Conservation (phyloP, 2,113 vertebrate species). For the Elanus axillaris region DNA sequence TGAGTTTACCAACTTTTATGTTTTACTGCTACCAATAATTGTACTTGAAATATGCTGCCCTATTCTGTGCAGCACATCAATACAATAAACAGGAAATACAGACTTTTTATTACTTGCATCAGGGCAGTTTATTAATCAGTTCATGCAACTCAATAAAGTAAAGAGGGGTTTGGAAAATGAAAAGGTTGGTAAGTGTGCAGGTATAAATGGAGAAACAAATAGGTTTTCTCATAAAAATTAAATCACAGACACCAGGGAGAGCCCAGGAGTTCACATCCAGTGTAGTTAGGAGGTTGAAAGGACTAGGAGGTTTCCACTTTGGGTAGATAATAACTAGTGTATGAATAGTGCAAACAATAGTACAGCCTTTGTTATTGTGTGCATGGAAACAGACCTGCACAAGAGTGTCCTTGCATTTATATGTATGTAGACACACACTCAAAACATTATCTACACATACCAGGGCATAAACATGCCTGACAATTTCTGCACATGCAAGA, state of each 20-base stretch:
- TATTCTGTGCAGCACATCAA: not conserved
- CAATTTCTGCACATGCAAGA: not conserved
- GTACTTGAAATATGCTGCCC: not conserved
- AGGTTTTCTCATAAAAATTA: not conserved
- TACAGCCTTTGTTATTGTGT: not conserved
- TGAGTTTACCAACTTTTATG: not conserved
- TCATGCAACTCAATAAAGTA: not conserved
- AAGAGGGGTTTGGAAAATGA: not conserved
- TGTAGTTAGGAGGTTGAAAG: not conserved
- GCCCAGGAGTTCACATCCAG: not conserved
- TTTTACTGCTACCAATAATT: not conserved
- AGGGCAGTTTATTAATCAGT: not conserved
- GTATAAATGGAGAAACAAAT: not conserved
- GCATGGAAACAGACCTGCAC: not conserved
- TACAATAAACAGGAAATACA: not conserved
- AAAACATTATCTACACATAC: not conserved
- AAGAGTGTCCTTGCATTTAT: rapidly evolving
- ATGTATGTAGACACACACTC: not conserved
- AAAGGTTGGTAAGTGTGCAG: not conserved
- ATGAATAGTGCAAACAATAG: not conserved
- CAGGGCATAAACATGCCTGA: not conserved
- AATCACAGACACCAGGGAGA: not conserved
- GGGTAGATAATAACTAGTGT: not conserved
- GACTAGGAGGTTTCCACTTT: not conserved
- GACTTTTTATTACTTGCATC: not conserved